These are phyloP conservation scores for Drosophila kanapiae DNA, from an alignment of 1,140 invertebrate species.

Conservation along the genomic window DNA sequence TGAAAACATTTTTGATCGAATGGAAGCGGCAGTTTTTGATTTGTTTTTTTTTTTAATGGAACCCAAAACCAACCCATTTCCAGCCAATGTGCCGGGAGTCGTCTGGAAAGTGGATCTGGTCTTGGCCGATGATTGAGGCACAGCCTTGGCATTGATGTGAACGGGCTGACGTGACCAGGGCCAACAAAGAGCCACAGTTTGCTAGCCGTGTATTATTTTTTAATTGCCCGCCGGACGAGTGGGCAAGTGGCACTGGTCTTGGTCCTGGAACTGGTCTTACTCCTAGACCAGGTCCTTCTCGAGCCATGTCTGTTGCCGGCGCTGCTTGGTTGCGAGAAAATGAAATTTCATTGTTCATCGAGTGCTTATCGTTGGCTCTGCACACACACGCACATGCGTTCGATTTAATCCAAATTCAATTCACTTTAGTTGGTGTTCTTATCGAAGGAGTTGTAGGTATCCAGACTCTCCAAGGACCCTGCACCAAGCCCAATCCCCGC, in stretches of 20 bases:
- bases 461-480: not conserved
- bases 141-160: conserved; percentile 16
- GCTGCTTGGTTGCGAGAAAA: conserved; percentile 11
- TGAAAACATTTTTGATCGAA: too few relatives aligned
- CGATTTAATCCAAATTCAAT: conserved; percentile 53
- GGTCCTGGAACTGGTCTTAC: too few relatives aligned
- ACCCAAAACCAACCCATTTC: not conserved
- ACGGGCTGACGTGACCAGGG: conserved; percentile 34
- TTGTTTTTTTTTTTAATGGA: not conserved
- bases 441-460: conserved; percentile 1
- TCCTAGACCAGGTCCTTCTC: not conserved
- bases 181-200: conserved; percentile 14
- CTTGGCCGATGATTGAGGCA: conserved; percentile 24
- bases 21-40: too few relatives aligned
- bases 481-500: not conserved
- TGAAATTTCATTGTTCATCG: conserved; percentile 40
- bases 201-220: conserved; percentile 33
- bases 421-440: conserved; percentile 29
- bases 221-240: conserved; percentile 8
- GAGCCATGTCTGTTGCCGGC: not conserved
- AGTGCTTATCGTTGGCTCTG: conserved; percentile 25
- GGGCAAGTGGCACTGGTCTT: not conserved
- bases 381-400: conserved; percentile 37
- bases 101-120: not conserved
- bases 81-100: not conserved